phyloP scores from a whole-genome alignment of 2,113 vertebrate species.

The Marcusenius ussheri region DNA sequence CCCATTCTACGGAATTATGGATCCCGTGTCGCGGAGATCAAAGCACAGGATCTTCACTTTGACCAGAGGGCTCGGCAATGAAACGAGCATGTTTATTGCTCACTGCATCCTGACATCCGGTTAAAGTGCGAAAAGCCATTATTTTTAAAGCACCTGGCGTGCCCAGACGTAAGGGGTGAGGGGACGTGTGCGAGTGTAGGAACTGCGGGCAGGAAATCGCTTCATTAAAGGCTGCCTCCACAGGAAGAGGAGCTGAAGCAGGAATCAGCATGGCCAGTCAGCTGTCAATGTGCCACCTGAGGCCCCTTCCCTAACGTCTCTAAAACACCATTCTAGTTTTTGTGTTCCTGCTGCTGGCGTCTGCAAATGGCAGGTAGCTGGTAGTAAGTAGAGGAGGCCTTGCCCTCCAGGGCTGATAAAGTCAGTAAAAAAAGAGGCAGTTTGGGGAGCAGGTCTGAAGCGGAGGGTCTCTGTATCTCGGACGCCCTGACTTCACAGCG shows the following conservation, averaged over 20 bases:
- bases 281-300: slow-evolving; percentile 19
- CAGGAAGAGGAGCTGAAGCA: neutral
- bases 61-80: neutral
- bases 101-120: slow-evolving; percentile 18
- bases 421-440: neutral
- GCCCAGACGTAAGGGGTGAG: slow-evolving; percentile 25
- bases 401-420: neutral
- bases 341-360: neutral
- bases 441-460: neutral
- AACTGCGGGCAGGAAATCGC: slow-evolving; percentile 22
- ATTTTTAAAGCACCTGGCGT: slow-evolving; percentile 19
- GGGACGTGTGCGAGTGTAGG: neutral
- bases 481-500: neutral
- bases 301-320: slow-evolving; percentile 17
- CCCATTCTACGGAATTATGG: neutral
- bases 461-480: neutral
- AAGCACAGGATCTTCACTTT: neutral
- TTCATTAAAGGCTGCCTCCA: slow-evolving; percentile 22
- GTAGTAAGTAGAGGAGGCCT: neutral
- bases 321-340: slow-evolving; percentile 8
- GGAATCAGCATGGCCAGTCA: slow-evolving; percentile 17
- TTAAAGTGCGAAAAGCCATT: slow-evolving; percentile 20
- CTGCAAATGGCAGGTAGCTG: neutral
- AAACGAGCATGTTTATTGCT: slow-evolving; percentile 24
- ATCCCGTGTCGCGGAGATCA: neutral